Conservation (phyloP, 2,113 vertebrate species). For the Odocoileus hemionus region DNA sequence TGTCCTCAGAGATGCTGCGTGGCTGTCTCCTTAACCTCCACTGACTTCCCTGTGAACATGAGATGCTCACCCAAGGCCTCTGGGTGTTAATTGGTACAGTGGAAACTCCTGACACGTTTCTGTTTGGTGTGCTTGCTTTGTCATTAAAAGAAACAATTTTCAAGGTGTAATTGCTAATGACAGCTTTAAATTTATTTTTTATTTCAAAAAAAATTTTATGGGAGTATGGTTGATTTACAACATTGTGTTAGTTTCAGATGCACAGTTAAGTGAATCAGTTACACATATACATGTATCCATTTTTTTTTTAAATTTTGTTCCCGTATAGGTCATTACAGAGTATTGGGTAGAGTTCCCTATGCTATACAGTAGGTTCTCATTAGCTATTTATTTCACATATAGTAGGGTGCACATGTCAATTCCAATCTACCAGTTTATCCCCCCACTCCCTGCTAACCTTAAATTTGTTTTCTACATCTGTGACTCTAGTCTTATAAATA, state of each 20-base stretch:
- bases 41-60: slow-evolving; percentile 40
- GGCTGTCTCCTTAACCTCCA: background rate
- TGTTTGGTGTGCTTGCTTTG: slow-evolving; percentile 66
- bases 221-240: background rate
- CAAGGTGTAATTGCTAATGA: accelerated
- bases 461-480: background rate
- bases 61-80: background rate
- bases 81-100: background rate
- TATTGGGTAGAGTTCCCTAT: background rate
- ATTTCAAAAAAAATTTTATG: background rate
- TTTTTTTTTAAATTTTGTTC: background rate
- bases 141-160: background rate
- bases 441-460: background rate
- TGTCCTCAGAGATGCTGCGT: slow-evolving; percentile 12
- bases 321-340: background rate
- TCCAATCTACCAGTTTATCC: background rate
- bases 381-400: background rate
- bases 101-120: background rate
- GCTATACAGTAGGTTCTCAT: background rate
- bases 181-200: background rate
- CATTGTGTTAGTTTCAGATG: background rate
- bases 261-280: background rate
- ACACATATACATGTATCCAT: background rate
- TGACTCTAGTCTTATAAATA: background rate
- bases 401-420: background rate